Evolutionary conservation across 1,140 invertebrate species (phyloP), one percentile per base, ranked within the genome.

Genomic region (Tetramorium parvispinum): DNA sequence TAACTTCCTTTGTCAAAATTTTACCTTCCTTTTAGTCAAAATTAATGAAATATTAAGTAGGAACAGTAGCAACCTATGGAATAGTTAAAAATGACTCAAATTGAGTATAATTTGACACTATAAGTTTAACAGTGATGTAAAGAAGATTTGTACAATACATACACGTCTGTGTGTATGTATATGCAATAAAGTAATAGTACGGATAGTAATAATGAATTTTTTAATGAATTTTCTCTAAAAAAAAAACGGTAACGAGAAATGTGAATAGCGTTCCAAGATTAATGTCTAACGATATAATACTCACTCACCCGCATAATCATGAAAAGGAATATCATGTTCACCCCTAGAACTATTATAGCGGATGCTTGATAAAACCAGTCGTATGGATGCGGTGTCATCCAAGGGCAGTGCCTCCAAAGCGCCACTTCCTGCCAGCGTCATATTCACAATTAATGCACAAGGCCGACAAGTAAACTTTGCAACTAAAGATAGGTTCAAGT

Each of bases 251-350:
- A 32, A 40, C 10, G 3, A 16, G 55, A 53, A 16, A 11, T 21
- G 1, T 24, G 10, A 76, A 2, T 43, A 43, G 18, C 6, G n/a
- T 7, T 70, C 3, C 8, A 27, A 13, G 27, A 43, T 55, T 43
- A 51, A 24, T 53, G 13, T 77, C 24, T 8, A 53, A 32, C 3
- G 18, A 49, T 21, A 5, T 2, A 37, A 6, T 13, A 13, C 11
- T 49, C 4, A 97, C 97, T 96, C 89, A 98, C 98, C 98, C 98
- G 98, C 97, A 99, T 98, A 89, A 99, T 99, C 94, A 97, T 97
- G 89, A 97, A 96, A 37, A 99, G 96, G 94, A 99, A 99, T 76
- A 98, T 95, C 1, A 98, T 96, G 94, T 99, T 99, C 43, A 98
- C 95, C 71, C 97, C 96, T 3, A 98, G 95, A 18, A 98, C 97